Conservation (phyloP, 2,113 vertebrate species). For the Lucifuga dentata region DNA sequence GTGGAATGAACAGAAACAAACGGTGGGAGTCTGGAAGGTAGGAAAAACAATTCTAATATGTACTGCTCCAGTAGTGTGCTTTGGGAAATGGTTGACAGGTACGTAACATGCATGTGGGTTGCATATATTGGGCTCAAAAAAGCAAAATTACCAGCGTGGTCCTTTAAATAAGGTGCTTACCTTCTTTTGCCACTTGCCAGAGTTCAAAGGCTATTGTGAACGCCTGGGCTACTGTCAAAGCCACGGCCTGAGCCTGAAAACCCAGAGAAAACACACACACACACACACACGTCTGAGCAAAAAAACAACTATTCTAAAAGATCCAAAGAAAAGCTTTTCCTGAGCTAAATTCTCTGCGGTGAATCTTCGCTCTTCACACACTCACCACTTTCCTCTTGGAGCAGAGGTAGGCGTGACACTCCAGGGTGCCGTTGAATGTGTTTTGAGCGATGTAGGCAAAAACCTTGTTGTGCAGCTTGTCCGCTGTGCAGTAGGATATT, state of each 20-base stretch:
- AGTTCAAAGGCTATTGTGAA: constrained; percentile 94
- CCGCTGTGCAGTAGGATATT: constrained; percentile 96
- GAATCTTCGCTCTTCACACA: constrained; percentile 4
- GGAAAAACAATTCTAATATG: too few relatives aligned
- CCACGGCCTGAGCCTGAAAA: constrained; percentile 92
- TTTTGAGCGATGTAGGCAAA: constrained; percentile 96
- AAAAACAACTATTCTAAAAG: too few relatives aligned
- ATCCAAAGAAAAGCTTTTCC: too few relatives aligned
- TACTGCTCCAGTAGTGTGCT: too few relatives aligned
- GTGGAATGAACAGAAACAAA: too few relatives aligned
- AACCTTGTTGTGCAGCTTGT: constrained; percentile 93
- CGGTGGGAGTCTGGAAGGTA: too few relatives aligned
- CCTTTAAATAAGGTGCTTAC: constrained; percentile 78
- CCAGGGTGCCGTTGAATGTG: constrained; percentile 90
- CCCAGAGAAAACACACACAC: background rate
- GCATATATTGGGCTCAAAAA: too few relatives aligned
- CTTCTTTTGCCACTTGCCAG: constrained; percentile 94
- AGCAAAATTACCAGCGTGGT: too few relatives aligned
- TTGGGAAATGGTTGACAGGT: too few relatives aligned
- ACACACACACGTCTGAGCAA: background rate
- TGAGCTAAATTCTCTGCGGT: too few relatives aligned
- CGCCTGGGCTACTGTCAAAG: constrained; percentile 94
- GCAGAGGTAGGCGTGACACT: constrained; percentile 96
- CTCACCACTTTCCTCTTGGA: constrained; percentile 94
- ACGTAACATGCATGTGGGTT: too few relatives aligned